Evolutionary conservation across 2,113 vertebrate species (phyloP).

Genomic region (Notothenia rossii): DNA sequence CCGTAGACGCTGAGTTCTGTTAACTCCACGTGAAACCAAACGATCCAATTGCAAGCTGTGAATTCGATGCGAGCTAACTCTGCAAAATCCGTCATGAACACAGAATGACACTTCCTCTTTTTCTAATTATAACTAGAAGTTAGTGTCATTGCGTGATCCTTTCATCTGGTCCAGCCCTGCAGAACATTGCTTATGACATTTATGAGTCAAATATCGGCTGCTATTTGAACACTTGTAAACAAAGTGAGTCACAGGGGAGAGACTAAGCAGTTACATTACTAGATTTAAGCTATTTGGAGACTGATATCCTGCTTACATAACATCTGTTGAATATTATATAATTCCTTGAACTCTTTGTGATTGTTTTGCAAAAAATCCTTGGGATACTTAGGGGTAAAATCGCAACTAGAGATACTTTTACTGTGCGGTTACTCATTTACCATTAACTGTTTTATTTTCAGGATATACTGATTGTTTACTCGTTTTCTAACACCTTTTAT

Average conservation of each 20-base stretch:
- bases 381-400: no score
- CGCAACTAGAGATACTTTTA: no score
- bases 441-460: no score
- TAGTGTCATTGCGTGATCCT: no score
- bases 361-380: not conserved
- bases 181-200: conserved; percentile 80
- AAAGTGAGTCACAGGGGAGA: conserved; percentile 69
- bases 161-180: conserved; percentile 28
- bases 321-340: not conserved
- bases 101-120: not conserved
- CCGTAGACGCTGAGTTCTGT: no score
- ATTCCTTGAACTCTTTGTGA: not conserved
- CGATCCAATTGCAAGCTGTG: not conserved
- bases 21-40: not conserved
- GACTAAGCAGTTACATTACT: not conserved
- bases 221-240: conserved; percentile 65
- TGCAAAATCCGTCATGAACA: not conserved
- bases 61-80: not conserved
- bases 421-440: no score
- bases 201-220: conserved; percentile 78
- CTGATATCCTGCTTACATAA: conserved; percentile 1
- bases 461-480: no score
- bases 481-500: no score
- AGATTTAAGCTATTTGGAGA: conserved; percentile 7
- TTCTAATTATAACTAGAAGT: no score